A percentile compares a stretch with the other conserved stretches of the same genome.
Evolutionary conservation across 92 coral and sea anemone species (phyloP).

Genomic region (Epizoanthus illoricatus): DNA sequence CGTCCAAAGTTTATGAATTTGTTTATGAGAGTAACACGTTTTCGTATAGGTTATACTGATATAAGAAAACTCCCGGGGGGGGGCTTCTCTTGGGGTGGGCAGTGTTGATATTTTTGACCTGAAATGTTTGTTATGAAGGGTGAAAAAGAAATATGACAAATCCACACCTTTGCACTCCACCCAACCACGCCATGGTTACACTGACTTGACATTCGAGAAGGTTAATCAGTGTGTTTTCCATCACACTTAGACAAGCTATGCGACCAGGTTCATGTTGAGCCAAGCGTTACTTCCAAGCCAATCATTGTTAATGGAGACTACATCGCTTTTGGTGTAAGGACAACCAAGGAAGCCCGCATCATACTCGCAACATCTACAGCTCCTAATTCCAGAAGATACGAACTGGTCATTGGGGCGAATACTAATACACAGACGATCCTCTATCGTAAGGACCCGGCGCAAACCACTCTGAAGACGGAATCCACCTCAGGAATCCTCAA

Average conservation of each 20-base stretch:
- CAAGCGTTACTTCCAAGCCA: background rate
- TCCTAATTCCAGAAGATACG: background rate
- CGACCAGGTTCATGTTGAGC: background rate
- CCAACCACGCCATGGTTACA: background rate
- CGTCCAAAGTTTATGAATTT: too few relatives aligned
- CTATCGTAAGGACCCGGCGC: background rate
- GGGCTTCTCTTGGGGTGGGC: too few relatives aligned
- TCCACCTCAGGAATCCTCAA: background rate
- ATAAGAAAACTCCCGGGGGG: too few relatives aligned
- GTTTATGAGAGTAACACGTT: too few relatives aligned
- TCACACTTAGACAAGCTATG: slow-evolving; percentile 1
- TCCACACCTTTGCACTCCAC: too few relatives aligned
- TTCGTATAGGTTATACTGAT: too few relatives aligned
- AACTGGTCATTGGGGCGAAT: slow-evolving; percentile 2
- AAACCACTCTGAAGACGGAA: background rate
- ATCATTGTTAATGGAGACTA: background rate
- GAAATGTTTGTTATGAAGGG: too few relatives aligned
- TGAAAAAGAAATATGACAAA: too few relatives aligned
- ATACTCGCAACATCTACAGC: background rate
- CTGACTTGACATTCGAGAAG: background rate
- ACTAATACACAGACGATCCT: slow-evolving; percentile 4
- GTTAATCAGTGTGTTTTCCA: background rate
- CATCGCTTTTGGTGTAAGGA: background rate
- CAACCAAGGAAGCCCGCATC: background rate
- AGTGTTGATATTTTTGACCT: too few relatives aligned